These are phyloP conservation scores for Cololabis saira DNA, from an alignment of 2,113 vertebrate species.

Conservation along the genomic window DNA sequence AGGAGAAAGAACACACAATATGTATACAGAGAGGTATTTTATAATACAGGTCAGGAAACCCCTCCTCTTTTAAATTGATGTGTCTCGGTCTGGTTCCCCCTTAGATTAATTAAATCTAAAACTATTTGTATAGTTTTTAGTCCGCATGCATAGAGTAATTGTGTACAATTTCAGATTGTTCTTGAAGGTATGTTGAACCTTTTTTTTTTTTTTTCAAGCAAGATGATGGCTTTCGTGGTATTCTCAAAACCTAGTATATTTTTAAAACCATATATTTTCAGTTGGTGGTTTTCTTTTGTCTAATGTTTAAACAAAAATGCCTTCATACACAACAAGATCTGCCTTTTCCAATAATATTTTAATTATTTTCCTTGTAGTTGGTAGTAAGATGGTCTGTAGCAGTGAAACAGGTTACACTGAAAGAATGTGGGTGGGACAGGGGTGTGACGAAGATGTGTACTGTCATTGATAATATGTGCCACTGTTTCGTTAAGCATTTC, in stretches of 20 bases:
- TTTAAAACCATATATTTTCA: not conserved
- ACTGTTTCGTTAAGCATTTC: conserved; percentile 66
- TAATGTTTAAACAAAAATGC: not conserved
- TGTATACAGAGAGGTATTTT: conserved; percentile 34
- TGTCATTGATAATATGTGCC: conserved; percentile 74
- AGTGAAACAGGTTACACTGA: conserved; percentile 42
- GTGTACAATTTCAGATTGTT: not conserved
- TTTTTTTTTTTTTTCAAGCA: not conserved
- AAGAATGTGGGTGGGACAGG: conserved; percentile 73
- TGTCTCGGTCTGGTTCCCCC: conserved; percentile 4
- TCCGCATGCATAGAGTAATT: not conserved
- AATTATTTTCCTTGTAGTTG: conserved; percentile 13
- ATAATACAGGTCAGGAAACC: conserved; percentile 10
- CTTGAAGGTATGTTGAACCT: not conserved
- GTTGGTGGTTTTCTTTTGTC: not conserved
- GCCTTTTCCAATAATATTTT: not conserved
- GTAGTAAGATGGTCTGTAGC: conserved; percentile 17
- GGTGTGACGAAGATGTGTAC: conserved; percentile 44
- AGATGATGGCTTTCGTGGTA: conserved; percentile 2
- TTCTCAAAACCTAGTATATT: conserved; percentile 13
- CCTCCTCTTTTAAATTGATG: not conserved
- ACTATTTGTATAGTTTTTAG: not conserved
- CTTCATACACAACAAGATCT: too few species aligned
- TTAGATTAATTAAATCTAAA: conserved; percentile 14
- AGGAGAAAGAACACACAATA: conserved; percentile 6